Conservation (phyloP, 1,140 invertebrate species). For the Trissolcus basalis region DNA sequence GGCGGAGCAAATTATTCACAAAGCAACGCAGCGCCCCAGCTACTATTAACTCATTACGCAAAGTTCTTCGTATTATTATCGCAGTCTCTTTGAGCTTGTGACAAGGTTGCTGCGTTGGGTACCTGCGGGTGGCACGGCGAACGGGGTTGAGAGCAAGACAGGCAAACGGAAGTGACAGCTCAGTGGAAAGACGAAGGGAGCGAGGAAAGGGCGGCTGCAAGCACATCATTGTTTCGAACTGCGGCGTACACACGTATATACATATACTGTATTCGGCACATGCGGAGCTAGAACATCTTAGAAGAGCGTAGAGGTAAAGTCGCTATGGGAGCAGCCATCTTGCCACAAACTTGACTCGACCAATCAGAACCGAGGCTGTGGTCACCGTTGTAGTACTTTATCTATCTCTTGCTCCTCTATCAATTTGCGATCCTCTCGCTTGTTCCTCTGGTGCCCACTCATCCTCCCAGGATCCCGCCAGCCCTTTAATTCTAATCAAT, state of each 20-base stretch:
- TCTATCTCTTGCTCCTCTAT: slow-evolving; percentile 55
- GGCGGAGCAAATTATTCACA: too few species aligned
- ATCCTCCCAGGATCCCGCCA: slow-evolving; percentile 57
- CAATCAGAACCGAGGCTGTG: slow-evolving; percentile 76
- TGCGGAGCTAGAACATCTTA: slow-evolving; percentile 64
- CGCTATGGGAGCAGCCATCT: slow-evolving; percentile 73
- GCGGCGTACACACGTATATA: slow-evolving; percentile 69
- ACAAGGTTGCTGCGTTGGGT: slow-evolving; percentile 58
- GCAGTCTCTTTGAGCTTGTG: slow-evolving; percentile 73
- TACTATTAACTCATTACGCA: slow-evolving; percentile 75
- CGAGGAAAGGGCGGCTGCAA: slow-evolving; percentile 64
- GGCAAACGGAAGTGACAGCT: slow-evolving; percentile 60
- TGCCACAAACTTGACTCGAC: slow-evolving; percentile 77
- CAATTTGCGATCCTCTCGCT: slow-evolving; percentile 29
- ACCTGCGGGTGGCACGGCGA: slow-evolving; percentile 58
- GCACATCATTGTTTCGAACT: slow-evolving; percentile 73
- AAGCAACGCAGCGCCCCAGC: slow-evolving; percentile 1
- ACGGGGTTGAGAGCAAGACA: slow-evolving; percentile 45
- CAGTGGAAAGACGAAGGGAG: slow-evolving; percentile 54
- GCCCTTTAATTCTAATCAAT: slow-evolving; percentile 78
- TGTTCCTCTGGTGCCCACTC: slow-evolving; percentile 45
- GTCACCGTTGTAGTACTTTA: slow-evolving; percentile 72
- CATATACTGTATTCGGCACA: slow-evolving; percentile 70
- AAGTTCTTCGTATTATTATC: slow-evolving; percentile 74
- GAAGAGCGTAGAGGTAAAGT: slow-evolving; percentile 54